phyloP scores from a whole-genome alignment of 2,888 invertebrate species.

The Agrotis exclamationis region DNA sequence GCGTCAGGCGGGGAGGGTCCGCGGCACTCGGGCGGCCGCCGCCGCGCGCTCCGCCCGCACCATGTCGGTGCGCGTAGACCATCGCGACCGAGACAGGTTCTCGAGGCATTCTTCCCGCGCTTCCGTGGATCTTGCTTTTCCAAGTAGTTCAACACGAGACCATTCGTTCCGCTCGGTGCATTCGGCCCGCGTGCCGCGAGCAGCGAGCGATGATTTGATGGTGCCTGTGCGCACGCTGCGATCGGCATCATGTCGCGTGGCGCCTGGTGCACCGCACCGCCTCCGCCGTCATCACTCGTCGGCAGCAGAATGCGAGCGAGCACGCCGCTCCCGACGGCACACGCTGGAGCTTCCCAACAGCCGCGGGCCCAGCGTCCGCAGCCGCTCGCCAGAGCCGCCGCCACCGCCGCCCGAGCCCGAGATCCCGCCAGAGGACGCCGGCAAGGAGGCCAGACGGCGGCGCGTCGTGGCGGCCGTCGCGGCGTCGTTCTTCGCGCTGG shows the following conservation, averaged over 20 bases:
- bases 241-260: conserved; percentile 87
- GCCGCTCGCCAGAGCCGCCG: conserved; percentile 86
- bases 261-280: conserved; percentile 87
- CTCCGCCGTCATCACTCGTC: conserved; percentile 89
- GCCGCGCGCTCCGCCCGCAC: conserved; percentile 89
- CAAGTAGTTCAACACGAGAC: conserved; percentile 84
- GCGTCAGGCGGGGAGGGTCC: conserved; percentile 73
- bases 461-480: conserved; percentile 94
- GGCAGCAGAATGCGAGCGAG: conserved; percentile 88
- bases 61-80: conserved; percentile 89
- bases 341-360: conserved; percentile 86
- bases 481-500: conserved; percentile 94
- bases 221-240: conserved; percentile 88
- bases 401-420: conserved; percentile 84
- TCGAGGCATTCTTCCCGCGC: conserved; percentile 89
- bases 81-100: conserved; percentile 88
- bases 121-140: conserved; percentile 87
- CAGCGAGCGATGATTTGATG: conserved; percentile 88
- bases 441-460: conserved; percentile 93
- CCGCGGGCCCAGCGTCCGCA: conserved; percentile 87
- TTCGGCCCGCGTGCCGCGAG: conserved; percentile 87
- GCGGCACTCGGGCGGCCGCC: conserved; percentile 89
- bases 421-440: conserved; percentile 89
- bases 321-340: conserved; percentile 86
- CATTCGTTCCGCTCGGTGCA: conserved; percentile 89